These are phyloP conservation scores for Crypturellus undulatus DNA, from an alignment of 2,113 vertebrate species.

Conservation along the genomic window DNA sequence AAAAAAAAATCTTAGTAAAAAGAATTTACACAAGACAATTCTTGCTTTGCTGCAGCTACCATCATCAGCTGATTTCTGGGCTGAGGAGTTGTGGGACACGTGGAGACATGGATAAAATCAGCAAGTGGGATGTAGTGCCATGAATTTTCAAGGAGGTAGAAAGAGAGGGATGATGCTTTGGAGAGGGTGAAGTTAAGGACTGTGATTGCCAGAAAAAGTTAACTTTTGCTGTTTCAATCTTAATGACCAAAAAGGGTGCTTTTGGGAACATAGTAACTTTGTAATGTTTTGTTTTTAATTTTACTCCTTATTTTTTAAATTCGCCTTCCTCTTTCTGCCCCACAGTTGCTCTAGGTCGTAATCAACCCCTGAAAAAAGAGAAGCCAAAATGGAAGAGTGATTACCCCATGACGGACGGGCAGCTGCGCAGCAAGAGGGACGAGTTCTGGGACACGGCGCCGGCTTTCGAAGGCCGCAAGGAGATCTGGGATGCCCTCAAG, in stretches of 20 bases:
- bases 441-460: conserved; percentile 99
- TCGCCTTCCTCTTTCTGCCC: not conserved
- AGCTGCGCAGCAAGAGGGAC: conserved; percentile 96
- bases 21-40: too few species aligned
- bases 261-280: not conserved
- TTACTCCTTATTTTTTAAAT: not conserved
- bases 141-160: not conserved
- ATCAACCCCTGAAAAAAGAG: conserved; percentile 96
- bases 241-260: not conserved
- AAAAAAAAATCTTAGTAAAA: not conserved
- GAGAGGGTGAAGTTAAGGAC: not conserved
- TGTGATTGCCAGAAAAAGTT: fast-evolving
- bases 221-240: fast-evolving
- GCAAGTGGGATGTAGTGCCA: not conserved
- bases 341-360: conserved; percentile 94
- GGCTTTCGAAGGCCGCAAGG: conserved; percentile 96
- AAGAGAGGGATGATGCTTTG: not conserved
- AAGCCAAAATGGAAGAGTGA: conserved; percentile 99
- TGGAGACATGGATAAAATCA: not conserved
- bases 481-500: conserved; percentile 97
- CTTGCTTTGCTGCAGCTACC: too few species aligned
- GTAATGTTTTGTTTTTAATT: not conserved
- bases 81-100: not conserved
- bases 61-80: too few species aligned
- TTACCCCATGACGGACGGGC: conserved; percentile 98